Evolutionary conservation across 2,113 vertebrate species (phyloP), one percentile per base, ranked within the genome.

Genomic region (Nesoenas mayeri): DNA sequence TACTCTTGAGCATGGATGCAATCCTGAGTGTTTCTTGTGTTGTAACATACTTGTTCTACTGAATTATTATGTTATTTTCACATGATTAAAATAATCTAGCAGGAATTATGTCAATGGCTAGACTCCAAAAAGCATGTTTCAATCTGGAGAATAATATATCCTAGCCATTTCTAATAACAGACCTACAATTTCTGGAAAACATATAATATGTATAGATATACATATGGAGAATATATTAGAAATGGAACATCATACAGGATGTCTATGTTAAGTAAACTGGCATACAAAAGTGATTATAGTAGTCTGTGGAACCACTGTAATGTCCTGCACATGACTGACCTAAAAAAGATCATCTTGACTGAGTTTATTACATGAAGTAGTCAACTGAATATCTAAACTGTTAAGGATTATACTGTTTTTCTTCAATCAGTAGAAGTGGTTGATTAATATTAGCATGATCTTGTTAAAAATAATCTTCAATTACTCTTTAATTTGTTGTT

Each of bases 221-320:
- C 81, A 14, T 31, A 25, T 65, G 8, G 21, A 69, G 11, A 65
- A 58, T 15, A 9, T 26, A 34, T 79, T 90, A 83, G 26, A n/a
- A 89, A 56, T 21, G 15, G 10, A 74, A 26, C 21, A 40, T 20
- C 22, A n/a, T 38, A 51, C 8, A 64, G 11, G 6, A 53, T 56
- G 67, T 32, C 12, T 72, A 8, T 58, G 26, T 47, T 72, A 66
- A 79, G 31, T 34, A 89, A 78, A 72, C 44, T 54, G 5, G 2
- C 4, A 12, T 48, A 22, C 1, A 1, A 54, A 84, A 71, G 17
- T 0, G 0, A 62, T 32, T n/a, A 89, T 53, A 69, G 7, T 8
- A 77, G 19, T 54, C 56, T 86, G 20, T 10, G 51, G 34, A 78
- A 44, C 16, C 18, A 31, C 10, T 64, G 8, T 81, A 57, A 78